Percentiles rank a stretch among this genome's conserved stretches.
These are phyloP conservation scores for Ruditapes philippinarum DNA, from an alignment of 1,140 invertebrate genomes.

Conservation along the genomic window DNA sequence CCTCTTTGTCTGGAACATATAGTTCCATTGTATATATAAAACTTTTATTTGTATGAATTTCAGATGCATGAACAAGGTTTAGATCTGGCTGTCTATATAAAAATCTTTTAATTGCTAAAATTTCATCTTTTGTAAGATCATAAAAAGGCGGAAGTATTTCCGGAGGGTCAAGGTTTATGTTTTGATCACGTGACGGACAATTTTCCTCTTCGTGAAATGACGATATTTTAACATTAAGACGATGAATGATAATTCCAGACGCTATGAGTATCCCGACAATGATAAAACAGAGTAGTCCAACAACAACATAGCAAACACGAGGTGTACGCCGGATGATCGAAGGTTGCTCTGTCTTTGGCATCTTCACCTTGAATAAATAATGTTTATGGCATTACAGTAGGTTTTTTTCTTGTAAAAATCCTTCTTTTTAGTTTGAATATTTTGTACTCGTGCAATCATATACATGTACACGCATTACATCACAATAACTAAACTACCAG, in stretches of 20 bases:
- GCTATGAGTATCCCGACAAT: constrained; percentile 4
- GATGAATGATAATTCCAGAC: constrained; percentile 3
- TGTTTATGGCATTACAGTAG: too few species aligned
- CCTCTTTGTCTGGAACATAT: constrained; percentile 72
- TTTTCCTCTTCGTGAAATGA: background rate
- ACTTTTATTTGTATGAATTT: constrained; percentile 65
- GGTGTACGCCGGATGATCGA: background rate
- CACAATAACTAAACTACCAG: too few species aligned
- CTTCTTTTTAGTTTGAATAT: too few species aligned
- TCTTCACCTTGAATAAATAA: too few species aligned
- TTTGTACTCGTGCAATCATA: too few species aligned
- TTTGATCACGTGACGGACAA: constrained; percentile 24
- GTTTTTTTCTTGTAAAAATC: too few species aligned
- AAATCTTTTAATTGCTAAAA: constrained; percentile 62
- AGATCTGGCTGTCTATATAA: constrained; percentile 65
- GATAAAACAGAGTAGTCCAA: background rate
- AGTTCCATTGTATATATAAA: constrained; percentile 78
- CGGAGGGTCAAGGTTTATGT: constrained; percentile 54
- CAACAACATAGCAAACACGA: background rate
- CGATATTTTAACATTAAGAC: background rate
- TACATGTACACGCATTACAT: too few species aligned
- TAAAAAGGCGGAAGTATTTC: constrained; percentile 63
- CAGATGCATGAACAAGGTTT: constrained; percentile 60
- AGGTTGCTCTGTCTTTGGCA: background rate
- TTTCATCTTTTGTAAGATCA: constrained; percentile 71